Evolutionary conservation across 2,113 vertebrate genomes (phyloP), one percentile per base, ranked within the genome.

Genomic region (Ranitomeya variabilis): DNA sequence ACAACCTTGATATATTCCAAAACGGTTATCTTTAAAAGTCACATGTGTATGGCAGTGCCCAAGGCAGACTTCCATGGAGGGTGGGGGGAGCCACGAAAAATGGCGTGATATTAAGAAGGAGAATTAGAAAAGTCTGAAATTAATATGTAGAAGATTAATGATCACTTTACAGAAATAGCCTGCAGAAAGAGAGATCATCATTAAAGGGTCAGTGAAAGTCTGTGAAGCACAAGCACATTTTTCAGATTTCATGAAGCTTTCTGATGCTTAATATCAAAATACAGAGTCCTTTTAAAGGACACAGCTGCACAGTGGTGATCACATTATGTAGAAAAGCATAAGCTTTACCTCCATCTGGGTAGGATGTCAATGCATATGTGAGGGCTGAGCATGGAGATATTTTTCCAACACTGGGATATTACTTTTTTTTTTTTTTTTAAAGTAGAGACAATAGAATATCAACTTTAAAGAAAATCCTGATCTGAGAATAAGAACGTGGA

Each of bases 131-230:
- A 55, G 80, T 83, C 74, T 88, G 71, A 88, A 83, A 88, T 88
- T 80, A 88, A 88, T 88, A 84, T 88, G 80, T 84, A 84, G 71
- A 88, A 88, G 87, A 88, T 88, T 88, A 88, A 88, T 88, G 87
- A 88, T 88, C 87, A 88, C 87, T 88, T 88, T 84, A 83, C 71
- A 83, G 71, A 77, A 88, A 88, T 84, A 83, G 87, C 87, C 87
- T 31, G 71, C 71, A 88, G 87, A 88, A 81, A 88, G 78, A 77
- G 80, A 66, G 69, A 84, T 83, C 80, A 77, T 88, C 80, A 83
- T 88, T 77, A 88, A 83, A 84, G 87, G 87, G 87, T 88, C 87
- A 88, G 60, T 88, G 80, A 84, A 88, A 88, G 71, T 64, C 80
- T 88, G 80, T 83, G 87, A 88, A 83, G 87, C 69, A 84, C 60